A percentile compares a stretch with the other conserved stretches of the same genome.
Conservation (phyloP, 2,888 invertebrate genomes). For the Acleris sparsana region DNA sequence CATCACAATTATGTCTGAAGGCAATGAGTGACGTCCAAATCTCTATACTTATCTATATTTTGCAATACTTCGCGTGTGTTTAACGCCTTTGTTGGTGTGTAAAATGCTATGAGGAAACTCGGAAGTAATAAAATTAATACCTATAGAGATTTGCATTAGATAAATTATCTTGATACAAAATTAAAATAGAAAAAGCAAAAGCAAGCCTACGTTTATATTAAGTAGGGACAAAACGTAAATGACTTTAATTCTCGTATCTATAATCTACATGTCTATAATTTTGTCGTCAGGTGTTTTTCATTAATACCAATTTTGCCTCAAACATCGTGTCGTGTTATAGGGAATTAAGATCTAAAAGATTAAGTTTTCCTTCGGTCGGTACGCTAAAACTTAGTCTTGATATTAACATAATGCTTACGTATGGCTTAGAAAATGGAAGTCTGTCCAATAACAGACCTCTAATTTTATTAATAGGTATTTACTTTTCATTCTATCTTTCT, state of each 20-base stretch:
- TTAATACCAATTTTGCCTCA: constrained; percentile 24
- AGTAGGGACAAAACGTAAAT: neutral
- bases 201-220: neutral
- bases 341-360: constrained; percentile 27
- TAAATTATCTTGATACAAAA: too few species aligned
- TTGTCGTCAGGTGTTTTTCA: constrained; percentile 23
- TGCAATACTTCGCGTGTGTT: constrained; percentile 5
- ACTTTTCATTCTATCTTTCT: too few species aligned
- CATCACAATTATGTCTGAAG: constrained; percentile 23
- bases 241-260: neutral
- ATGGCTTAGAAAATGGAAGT: neutral
- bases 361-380: constrained; percentile 5
- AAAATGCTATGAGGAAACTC: neutral
- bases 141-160: too few species aligned
- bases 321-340: constrained; percentile 15
- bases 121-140: neutral
- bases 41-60: constrained; percentile 20
- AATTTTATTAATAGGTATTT: too few species aligned
- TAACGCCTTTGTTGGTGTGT: neutral
- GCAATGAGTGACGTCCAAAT: constrained; percentile 24
- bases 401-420: neutral
- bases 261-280: constrained; percentile 1
- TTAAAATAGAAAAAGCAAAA: neutral
- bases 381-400: constrained; percentile 11
- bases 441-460: too few species aligned